phyloP scores from a whole-genome alignment of 35 echinoderm and acorn worm genomes.

The Apostichopus californicus region DNA sequence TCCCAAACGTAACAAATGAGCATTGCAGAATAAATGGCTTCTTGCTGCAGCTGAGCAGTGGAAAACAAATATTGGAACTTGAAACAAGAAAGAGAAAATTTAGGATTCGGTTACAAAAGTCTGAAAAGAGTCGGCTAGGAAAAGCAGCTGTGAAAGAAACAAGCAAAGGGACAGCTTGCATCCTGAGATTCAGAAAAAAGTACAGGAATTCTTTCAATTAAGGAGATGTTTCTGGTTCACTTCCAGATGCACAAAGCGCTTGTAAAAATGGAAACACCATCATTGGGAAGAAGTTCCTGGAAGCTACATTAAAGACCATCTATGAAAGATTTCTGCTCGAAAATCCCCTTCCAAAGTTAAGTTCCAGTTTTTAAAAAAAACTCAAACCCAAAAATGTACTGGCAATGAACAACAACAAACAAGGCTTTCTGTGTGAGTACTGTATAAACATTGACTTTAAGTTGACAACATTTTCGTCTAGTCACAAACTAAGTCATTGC shows the following conservation, averaged over 20 bases:
- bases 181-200: not conserved
- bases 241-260: constrained; percentile 53
- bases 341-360: constrained; percentile 21
- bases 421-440: not conserved
- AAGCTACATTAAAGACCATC: constrained; percentile 8
- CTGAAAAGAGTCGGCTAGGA: not conserved
- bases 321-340: constrained; percentile 31
- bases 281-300: constrained; percentile 46
- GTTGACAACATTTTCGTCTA: not conserved
- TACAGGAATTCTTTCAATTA: constrained; percentile 28
- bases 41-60: constrained; percentile 17
- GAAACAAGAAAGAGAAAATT: not conserved
- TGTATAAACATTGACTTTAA: constrained; percentile 27
- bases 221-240: constrained; percentile 45
- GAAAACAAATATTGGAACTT: constrained; percentile 6
- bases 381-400: constrained; percentile 40
- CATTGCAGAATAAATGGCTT: constrained; percentile 9
- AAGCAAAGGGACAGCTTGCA: constrained; percentile 24
- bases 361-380: constrained; percentile 4
- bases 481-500: not conserved
- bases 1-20: constrained; percentile 11
- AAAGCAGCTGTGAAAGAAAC: constrained; percentile 12
- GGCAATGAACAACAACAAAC: constrained; percentile 31
- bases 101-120: not conserved
- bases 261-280: constrained; percentile 24